Base-by-base conservation (phyloP, 2,113 vertebrate genomes). In the Stomatorhinus ivindoensis region DNA sequence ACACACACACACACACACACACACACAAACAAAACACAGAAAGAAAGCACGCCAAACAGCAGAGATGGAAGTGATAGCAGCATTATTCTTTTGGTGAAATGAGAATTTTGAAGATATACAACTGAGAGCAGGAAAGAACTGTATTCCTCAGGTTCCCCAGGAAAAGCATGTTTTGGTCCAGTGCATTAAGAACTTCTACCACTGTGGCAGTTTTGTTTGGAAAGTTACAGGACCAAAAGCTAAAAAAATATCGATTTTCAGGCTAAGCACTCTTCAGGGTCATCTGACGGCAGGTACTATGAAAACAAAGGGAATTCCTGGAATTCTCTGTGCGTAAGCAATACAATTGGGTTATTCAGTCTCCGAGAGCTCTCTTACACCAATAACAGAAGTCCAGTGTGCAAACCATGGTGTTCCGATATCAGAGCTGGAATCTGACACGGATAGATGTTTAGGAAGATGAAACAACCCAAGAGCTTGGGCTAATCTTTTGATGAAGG, bases 251-350 rank as follows among this genome's bases (percentile, higher is more conserved):
- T 89, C 53, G 51, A 53, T 90, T 91, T 91, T 27, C 85, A 80
- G 84, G 69, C 86, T n/a, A 84, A 91, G 92, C 91, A 76, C 89
- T 88, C 90, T 82, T 88, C 91, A 92, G 91, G 91, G 91, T 93
- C 90, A 91, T 92, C 92, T 93, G 92, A 94, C 92, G 92, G 92
- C 90, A 89, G 90, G 89, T 89, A 73, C 91, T 91, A 90, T 91
- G 90, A 90, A 94, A 94, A 94, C 92, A 93, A 95, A 91, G 89
- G 89, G 90, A 92, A 94, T 95, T 95, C 92, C 91, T 93, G 89
- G 88, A 93, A 90, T 93, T 93, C 89, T 93, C 91, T 88, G 90
- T 82, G 88, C 65, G 61, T 91, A 91, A 92, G 92, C 91, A 91
- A 93, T 89, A 91, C 92, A 87, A 92, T 90, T 89, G 92, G 92